Conservation (phyloP, 1,140 invertebrate species). For the Euura saliciscinereae region DNA sequence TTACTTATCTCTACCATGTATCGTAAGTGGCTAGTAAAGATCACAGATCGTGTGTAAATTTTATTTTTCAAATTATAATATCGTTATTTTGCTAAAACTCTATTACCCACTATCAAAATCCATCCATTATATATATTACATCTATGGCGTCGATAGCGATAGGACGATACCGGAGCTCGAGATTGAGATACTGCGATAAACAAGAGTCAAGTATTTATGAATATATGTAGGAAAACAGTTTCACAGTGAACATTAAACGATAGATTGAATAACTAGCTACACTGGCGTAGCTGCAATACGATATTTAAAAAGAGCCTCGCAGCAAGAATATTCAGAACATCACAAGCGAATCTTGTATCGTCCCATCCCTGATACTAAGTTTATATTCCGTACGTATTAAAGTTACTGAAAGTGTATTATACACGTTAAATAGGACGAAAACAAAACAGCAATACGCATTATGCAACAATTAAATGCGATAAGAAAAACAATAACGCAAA, state of each 20-base stretch:
- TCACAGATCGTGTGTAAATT: not conserved
- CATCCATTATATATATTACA: not conserved
- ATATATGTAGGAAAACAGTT: no score
- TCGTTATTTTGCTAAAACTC: not conserved
- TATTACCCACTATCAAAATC: not conserved
- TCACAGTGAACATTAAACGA: no score
- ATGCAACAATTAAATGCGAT: not conserved
- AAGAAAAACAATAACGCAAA: not conserved
- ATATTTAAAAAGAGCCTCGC: no score
- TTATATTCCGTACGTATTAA: not conserved
- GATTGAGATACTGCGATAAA: no score
- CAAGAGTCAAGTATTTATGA: no score
- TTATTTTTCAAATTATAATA: not conserved
- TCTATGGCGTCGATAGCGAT: not conserved
- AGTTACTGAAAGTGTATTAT: not conserved
- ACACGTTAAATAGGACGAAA: not conserved
- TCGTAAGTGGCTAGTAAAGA: conserved; percentile 6
- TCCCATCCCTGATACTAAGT: not conserved
- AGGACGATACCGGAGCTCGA: not conserved
- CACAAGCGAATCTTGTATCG: not conserved
- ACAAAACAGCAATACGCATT: not conserved
- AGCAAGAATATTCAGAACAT: no score
- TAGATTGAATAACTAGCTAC: no score
- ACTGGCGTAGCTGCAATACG: no score
- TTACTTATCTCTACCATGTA: not conserved